Percentiles rank a stretch among this genome's conserved stretches.
These are phyloP conservation scores for Mystacornis crossleyi DNA, from an alignment of 2,113 vertebrate species.

Conservation along the genomic window DNA sequence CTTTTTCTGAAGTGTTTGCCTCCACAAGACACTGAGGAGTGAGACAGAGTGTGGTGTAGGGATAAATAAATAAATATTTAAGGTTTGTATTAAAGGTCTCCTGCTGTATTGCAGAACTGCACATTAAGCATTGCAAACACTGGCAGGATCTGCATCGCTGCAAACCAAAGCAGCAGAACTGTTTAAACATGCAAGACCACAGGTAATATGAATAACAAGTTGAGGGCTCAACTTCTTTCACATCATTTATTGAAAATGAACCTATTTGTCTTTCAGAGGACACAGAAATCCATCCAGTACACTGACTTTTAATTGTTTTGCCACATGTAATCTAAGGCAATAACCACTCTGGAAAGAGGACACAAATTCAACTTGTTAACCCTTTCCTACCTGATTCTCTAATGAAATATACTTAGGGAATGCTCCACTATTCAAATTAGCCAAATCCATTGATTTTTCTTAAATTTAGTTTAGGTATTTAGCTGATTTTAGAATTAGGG, in stretches of 20 bases:
- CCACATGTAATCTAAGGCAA: background rate
- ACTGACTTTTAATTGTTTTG: background rate
- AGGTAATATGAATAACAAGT: background rate
- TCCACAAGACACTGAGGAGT: background rate
- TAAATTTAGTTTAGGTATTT: background rate
- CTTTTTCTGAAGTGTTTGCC: background rate
- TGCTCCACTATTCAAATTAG: background rate
- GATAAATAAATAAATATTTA: background rate
- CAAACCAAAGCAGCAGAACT: background rate
- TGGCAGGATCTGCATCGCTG: background rate
- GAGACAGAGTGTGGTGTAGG: accelerated
- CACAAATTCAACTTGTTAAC: background rate
- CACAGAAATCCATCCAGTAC: background rate
- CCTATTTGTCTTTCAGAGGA: background rate
- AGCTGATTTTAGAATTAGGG: background rate
- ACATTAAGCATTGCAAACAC: background rate
- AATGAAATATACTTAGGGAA: background rate
- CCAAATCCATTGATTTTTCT: background rate
- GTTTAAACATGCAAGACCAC: background rate
- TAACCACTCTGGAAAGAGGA: background rate
- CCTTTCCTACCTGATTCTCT: background rate
- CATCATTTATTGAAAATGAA: background rate
- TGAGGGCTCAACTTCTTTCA: background rate
- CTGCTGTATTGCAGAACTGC: background rate
- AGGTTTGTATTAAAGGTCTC: background rate